Conservation (phyloP, 2,888 invertebrate genomes). For the Vannuccia rotundouncinata region DNA sequence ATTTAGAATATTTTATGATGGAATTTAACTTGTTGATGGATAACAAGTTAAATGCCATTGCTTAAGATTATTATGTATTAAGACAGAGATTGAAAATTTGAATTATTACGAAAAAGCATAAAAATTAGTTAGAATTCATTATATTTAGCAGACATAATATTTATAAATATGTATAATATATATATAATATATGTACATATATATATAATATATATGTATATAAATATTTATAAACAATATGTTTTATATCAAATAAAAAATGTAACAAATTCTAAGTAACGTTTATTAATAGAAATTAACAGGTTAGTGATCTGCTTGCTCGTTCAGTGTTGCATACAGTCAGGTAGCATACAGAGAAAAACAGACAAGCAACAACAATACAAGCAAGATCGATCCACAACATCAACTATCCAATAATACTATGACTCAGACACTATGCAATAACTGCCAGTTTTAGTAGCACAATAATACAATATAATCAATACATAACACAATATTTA, state of each 20-base stretch:
- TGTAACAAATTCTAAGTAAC: neutral
- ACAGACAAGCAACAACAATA: neutral
- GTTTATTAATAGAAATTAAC: neutral
- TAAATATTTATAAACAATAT: too few species aligned
- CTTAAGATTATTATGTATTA: neutral
- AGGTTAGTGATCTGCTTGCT: neutral
- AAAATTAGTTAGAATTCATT: neutral
- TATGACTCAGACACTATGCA: neutral
- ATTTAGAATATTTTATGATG: too few species aligned
- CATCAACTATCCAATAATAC: neutral
- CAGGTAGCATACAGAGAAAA: neutral
- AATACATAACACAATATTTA: neutral
- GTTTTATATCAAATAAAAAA: neutral
- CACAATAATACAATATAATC: neutral
- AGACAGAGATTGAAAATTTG: neutral
- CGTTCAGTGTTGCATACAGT: neutral
- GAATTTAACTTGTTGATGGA: too few species aligned
- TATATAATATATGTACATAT: too few species aligned
- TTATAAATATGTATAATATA: too few species aligned
- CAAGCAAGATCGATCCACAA: neutral
- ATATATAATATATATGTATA: too few species aligned
- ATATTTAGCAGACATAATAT: neutral
- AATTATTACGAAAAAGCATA: neutral
- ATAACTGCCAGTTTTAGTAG: neutral
- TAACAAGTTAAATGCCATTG: too few species aligned